These are phyloP conservation scores for Syngnathus typhle DNA, from an alignment of 2,113 vertebrate genomes.

Conservation along the genomic window DNA sequence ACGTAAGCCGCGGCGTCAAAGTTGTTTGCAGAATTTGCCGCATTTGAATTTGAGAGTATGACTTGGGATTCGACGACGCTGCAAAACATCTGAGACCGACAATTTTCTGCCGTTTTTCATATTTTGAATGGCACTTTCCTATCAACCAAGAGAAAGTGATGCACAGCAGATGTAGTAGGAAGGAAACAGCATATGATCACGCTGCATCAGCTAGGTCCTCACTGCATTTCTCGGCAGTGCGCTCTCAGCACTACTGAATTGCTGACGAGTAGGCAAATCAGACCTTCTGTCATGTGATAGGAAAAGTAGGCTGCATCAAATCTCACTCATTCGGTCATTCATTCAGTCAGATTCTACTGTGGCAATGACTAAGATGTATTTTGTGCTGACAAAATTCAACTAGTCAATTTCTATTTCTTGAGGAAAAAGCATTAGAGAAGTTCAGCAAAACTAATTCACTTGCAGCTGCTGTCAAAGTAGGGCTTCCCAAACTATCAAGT, in stretches of 20 bases:
- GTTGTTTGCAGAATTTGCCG: neutral
- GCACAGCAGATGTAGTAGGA: slow-evolving; percentile 29
- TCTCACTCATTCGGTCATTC: neutral
- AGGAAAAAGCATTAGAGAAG: neutral
- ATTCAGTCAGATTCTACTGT: neutral
- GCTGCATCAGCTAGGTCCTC: slow-evolving; percentile 25
- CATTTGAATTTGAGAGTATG: neutral
- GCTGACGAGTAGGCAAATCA: slow-evolving; percentile 43
- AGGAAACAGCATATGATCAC: slow-evolving; percentile 49
- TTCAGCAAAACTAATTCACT: neutral
- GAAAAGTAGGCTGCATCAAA: neutral
- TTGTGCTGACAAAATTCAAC: neutral
- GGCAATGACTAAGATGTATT: neutral
- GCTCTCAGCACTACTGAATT: slow-evolving; percentile 33
- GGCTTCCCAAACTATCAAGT: no score
- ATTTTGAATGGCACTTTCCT: slow-evolving; percentile 1
- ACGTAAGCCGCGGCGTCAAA: no score
- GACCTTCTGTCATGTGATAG: slow-evolving; percentile 35
- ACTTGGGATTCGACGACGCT: neutral
- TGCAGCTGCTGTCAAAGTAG: no score
- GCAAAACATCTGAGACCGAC: neutral
- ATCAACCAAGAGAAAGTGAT: slow-evolving; percentile 6
- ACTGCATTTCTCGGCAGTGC: slow-evolving; percentile 18
- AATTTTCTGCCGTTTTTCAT: neutral
- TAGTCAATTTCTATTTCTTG: neutral